phyloP scores from a whole-genome alignment of 2,888 invertebrate species.

The Leptinotarsa peninsularis region DNA sequence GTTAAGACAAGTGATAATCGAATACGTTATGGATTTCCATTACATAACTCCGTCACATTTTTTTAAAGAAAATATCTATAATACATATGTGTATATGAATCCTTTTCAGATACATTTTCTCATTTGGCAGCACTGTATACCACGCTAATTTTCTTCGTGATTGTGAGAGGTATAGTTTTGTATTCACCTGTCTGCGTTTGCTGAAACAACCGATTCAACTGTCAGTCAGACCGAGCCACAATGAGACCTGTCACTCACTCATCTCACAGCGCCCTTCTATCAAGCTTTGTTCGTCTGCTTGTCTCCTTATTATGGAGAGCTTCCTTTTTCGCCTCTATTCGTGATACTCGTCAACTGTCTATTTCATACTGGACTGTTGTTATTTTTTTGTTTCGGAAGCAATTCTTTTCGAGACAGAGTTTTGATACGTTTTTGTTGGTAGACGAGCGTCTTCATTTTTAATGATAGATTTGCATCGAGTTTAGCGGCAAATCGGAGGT shows the following conservation, averaged over 20 bases:
- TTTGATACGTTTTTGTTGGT: neutral
- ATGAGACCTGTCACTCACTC: conserved; percentile 64
- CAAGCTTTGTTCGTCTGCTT: conserved; percentile 57
- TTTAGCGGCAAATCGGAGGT: neutral
- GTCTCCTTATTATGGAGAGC: conserved; percentile 58
- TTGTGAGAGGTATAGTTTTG: conserved; percentile 48
- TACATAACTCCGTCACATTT: no score
- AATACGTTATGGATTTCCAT: no score
- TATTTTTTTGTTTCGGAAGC: conserved; percentile 7
- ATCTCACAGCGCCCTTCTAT: conserved; percentile 54
- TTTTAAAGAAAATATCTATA: no score
- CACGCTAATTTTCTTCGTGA: conserved; percentile 49
- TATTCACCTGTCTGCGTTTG: conserved; percentile 56
- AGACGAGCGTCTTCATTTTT: neutral
- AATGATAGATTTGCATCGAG: neutral
- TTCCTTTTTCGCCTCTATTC: conserved; percentile 43
- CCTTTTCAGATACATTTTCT: neutral
- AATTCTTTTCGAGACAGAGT: neutral
- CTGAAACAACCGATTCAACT: conserved; percentile 62
- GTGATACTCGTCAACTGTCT: conserved; percentile 37
- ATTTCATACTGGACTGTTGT: conserved; percentile 20
- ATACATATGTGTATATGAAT: neutral
- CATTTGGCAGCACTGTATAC: conserved; percentile 20
- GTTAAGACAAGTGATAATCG: neutral
- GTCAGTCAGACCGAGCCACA: conserved; percentile 61